phyloP scores from a whole-genome alignment of 2,113 vertebrate genomes.

The Toxotes jaculatrix region DNA sequence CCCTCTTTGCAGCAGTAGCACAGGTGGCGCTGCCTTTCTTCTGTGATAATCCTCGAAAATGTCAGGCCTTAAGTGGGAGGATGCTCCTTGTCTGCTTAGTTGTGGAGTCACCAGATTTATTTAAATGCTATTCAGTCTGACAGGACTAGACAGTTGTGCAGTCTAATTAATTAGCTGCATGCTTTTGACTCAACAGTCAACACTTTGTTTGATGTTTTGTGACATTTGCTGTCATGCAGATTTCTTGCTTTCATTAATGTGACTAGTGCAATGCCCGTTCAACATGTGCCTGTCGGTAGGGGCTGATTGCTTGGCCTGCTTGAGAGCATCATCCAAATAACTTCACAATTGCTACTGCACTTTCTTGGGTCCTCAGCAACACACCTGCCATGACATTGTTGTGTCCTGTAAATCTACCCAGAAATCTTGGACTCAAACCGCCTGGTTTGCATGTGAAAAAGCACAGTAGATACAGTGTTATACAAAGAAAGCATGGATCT shows the following conservation, averaged over 20 bases:
- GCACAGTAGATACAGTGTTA: too few species aligned
- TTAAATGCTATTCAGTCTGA: conserved; percentile 27
- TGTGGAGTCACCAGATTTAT: not conserved
- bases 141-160: not conserved
- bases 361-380: too few species aligned
- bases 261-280: too few species aligned
- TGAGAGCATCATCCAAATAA: too few species aligned
- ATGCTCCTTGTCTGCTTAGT: conserved; percentile 20
- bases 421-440: too few species aligned
- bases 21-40: conserved; percentile 16
- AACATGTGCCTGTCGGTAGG: too few species aligned
- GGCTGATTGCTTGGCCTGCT: too few species aligned
- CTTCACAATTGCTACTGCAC: too few species aligned
- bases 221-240: conserved; percentile 25
- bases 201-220: conserved; percentile 16
- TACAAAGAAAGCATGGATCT: too few species aligned
- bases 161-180: conserved; percentile 42
- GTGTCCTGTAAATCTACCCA: too few species aligned
- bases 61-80: conserved; percentile 26
- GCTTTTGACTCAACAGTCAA: conserved; percentile 31
- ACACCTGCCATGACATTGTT: too few species aligned
- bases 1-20: not conserved
- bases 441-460: too few species aligned
- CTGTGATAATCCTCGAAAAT: conserved; percentile 44
- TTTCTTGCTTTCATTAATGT: conserved; percentile 42